Evolutionary conservation across 1,140 invertebrate species (phyloP).

Genomic region (Sminthurinus signatus): DNA sequence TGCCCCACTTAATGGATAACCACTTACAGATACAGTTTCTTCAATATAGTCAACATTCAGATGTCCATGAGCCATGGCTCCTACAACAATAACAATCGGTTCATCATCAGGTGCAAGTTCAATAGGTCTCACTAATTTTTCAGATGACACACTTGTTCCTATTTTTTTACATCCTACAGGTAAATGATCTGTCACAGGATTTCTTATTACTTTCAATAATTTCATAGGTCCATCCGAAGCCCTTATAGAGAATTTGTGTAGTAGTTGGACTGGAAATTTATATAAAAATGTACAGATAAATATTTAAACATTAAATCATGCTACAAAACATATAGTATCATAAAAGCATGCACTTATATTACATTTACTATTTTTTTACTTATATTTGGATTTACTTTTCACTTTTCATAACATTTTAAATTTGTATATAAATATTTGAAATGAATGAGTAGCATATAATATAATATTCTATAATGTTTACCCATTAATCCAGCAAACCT

Average conservation of each 20-base stretch:
- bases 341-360: no score
- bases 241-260: conserved; percentile 88
- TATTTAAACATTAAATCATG: no score
- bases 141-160: conserved; percentile 81
- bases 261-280: conserved; percentile 76
- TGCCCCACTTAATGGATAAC: conserved; percentile 93
- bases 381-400: no score
- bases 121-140: conserved; percentile 64
- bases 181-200: conserved; percentile 89
- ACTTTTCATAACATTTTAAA: no score
- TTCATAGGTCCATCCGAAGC: conserved; percentile 84
- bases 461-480: no score
- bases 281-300: conserved; percentile 17
- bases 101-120: conserved; percentile 73
- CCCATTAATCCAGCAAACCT: conserved; percentile 97
- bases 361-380: no score
- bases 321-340: no score
- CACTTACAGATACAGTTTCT: conserved; percentile 84
- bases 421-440: no score
- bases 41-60: conserved; percentile 86
- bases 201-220: conserved; percentile 94
- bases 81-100: conserved; percentile 84
- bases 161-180: conserved; percentile 92
- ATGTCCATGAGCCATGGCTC: conserved; percentile 94
- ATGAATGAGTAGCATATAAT: no score